Evolutionary conservation across 2,888 invertebrate species (phyloP), one percentile per base, ranked within the genome.

Genomic region (Noctua janthe): DNA sequence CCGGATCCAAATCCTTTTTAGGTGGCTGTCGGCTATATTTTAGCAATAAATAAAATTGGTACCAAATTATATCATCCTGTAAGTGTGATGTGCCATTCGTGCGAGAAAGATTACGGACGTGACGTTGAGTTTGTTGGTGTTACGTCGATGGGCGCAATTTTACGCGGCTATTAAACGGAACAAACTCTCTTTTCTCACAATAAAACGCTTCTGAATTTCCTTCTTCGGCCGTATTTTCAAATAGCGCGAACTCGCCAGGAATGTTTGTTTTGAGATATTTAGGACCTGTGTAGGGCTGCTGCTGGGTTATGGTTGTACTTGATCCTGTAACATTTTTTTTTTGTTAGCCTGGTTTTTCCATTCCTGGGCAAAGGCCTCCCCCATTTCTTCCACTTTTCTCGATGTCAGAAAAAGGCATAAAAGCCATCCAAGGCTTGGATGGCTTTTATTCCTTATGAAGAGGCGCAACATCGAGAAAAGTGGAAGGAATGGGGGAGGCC

Each of bases 251-350:
- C 89, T 91, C 90, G 89, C 89, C 81, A 87, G 93, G 91, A 94
- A 94, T 95, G 94, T 94, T 94, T 94, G 93, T 94, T 94, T 92
- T 92, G 91, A 93, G 92, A 94, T 94, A 92, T 94, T 94, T 93
- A 92, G 92, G 90, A 88, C 90, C 85, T 56, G 69, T 17, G 71
- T 69, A 90, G 86, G 87, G 90, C 85, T 92, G 90, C 85, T 90
- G 85, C 91, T 90, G 91, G 83, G 88, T 88, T 86, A 87, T 92
- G 89, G 92, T 90, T 92, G 17, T 51, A 20, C 13, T 56, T 74
- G n/a, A 13, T 59, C 43, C 47, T 47, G 1, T 39, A 17, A 15
- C 8, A 39, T 39, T 39, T 39, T 5, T 39, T 29, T 39, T 39
- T 39, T 39, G 4, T 39, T 39, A 39, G 39, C 39, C 39, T 39